Percentiles rank a stretch among this genome's conserved stretches.
Conservation (phyloP, 2,888 invertebrate species). For the Caenorhabditis auriculariae region DNA sequence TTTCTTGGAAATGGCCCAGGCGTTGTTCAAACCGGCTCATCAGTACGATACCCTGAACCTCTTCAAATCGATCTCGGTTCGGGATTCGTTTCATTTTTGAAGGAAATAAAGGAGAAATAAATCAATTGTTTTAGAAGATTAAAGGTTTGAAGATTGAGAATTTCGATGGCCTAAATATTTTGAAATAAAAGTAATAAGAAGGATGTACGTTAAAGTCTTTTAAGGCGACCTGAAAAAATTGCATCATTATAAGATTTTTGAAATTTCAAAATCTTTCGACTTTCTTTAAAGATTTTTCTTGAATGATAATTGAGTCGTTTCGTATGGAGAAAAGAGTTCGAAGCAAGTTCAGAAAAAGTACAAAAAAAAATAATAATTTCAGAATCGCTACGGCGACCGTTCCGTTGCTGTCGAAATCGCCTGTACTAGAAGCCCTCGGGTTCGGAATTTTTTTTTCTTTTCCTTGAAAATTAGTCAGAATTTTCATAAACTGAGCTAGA, state of each 20-base stretch:
- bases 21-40: slow-evolving; percentile 64
- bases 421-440: slow-evolving; percentile 59
- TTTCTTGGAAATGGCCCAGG: slow-evolving; percentile 64
- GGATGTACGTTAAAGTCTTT: background rate
- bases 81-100: background rate
- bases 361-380: slow-evolving; percentile 12
- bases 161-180: background rate
- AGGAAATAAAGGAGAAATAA: background rate
- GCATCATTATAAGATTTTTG: background rate
- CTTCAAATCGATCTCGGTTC: slow-evolving; percentile 62
- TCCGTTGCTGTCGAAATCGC: slow-evolving; percentile 62
- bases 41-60: slow-evolving; percentile 64
- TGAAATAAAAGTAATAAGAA: background rate
- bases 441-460: slow-evolving; percentile 11
- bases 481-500: background rate
- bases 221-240: background rate
- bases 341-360: background rate
- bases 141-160: background rate
- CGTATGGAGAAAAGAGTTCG: no score
- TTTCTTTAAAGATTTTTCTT: no score
- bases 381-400: slow-evolving; percentile 56
- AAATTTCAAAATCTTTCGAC: background rate
- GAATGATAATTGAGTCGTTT: no score
- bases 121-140: background rate
- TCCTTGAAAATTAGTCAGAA: background rate